phyloP scores from a whole-genome alignment of 2,797 vertebrate genomes.

The Aeoliscus strigatus region DNA sequence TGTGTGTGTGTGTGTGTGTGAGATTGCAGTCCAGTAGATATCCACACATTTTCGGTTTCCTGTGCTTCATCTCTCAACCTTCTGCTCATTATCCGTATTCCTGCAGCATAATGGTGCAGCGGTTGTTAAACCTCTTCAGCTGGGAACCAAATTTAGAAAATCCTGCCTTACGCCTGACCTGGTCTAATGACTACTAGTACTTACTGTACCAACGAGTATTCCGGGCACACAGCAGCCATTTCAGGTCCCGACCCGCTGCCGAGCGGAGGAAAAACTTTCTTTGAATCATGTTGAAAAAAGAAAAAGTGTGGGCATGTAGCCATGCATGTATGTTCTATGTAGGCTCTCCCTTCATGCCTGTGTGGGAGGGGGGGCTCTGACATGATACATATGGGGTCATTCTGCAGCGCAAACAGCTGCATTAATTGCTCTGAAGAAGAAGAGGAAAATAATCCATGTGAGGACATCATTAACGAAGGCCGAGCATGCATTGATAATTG shows the following conservation, averaged over 20 bases:
- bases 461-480: constrained; percentile 63
- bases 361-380: constrained; percentile 51
- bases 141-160: constrained; percentile 57
- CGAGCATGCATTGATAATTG: constrained; percentile 52
- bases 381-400: constrained; percentile 46
- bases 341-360: constrained; percentile 17
- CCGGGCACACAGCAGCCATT: constrained; percentile 19
- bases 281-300: constrained; percentile 21
- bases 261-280: constrained; percentile 19
- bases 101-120: constrained; percentile 43
- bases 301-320: constrained; percentile 9
- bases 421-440: constrained; percentile 59
- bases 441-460: constrained; percentile 36
- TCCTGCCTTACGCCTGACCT: constrained; percentile 32
- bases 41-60: constrained; percentile 13
- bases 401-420: constrained; percentile 32
- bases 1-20: constrained; percentile 2
- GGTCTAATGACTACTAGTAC: constrained; percentile 59
- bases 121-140: constrained; percentile 53
- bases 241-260: constrained; percentile 30
- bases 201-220: constrained; percentile 31
- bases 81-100: constrained; percentile 63
- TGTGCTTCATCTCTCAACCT: constrained; percentile 45
- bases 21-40: constrained; percentile 43
- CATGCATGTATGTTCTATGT: constrained; percentile 16